A percentile compares a stretch with the other conserved stretches of the same genome.
These are phyloP conservation scores for Onychostoma macrolepis DNA, from an alignment of 2,113 vertebrate species.

Conservation along the genomic window DNA sequence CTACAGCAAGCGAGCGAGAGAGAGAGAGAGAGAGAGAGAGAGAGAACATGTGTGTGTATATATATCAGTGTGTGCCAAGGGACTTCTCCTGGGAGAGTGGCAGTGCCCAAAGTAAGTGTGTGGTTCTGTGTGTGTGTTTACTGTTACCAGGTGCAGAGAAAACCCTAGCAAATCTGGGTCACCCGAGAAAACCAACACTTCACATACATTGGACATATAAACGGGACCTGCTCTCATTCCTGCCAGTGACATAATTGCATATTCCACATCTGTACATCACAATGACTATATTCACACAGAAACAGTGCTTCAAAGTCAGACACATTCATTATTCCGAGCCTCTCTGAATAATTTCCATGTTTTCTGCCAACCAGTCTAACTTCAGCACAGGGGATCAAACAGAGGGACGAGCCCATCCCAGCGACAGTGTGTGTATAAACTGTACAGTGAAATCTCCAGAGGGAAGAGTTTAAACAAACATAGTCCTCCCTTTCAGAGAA, in stretches of 20 bases:
- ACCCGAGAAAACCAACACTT: constrained; percentile 9
- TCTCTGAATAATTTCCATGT: constrained; percentile 35
- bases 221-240: background rate
- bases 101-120: constrained; percentile 32
- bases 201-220: background rate
- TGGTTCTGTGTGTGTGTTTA: constrained; percentile 25
- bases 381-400: constrained; percentile 12
- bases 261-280: constrained; percentile 12
- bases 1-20: background rate
- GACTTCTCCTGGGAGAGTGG: constrained; percentile 37
- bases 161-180: constrained; percentile 20
- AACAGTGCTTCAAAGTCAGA: constrained; percentile 27
- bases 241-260: background rate
- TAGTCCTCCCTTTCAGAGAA: constrained; percentile 4
- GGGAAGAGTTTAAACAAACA: constrained; percentile 39
- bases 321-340: background rate
- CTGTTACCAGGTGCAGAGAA: constrained; percentile 26
- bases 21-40: constrained; percentile 2
- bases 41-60: constrained; percentile 6
- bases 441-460: constrained; percentile 9
- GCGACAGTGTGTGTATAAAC: background rate
- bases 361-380: constrained; percentile 26
- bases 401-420: background rate
- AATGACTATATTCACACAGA: background rate
- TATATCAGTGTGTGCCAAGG: constrained; percentile 21